phyloP scores from a whole-genome alignment of 2,888 invertebrate genomes.

The Epiblema foenella region DNA sequence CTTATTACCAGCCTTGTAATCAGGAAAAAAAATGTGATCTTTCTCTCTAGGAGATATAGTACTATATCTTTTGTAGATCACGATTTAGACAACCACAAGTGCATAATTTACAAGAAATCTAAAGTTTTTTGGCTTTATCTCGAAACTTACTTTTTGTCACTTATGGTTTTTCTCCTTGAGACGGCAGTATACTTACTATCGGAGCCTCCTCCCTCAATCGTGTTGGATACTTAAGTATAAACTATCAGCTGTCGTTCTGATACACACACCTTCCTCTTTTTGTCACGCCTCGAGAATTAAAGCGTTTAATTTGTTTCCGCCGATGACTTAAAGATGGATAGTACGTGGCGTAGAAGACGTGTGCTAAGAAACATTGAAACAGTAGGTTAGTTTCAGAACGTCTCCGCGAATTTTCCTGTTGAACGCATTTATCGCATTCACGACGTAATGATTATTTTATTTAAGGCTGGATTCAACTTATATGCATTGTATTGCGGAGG shows the following conservation, averaged over 20 bases:
- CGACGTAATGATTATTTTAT: neutral
- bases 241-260: slow-evolving; percentile 46
- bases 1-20: no score
- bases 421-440: neutral
- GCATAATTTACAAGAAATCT: no score
- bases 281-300: slow-evolving; percentile 82
- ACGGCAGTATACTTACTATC: no score
- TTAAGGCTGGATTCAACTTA: no score
- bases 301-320: slow-evolving; percentile 82
- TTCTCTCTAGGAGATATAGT: no score
- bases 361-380: neutral
- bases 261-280: slow-evolving; percentile 67
- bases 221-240: slow-evolving; percentile 9
- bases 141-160: no score
- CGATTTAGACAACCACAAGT: no score
- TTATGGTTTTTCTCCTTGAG: no score
- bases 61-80: no score
- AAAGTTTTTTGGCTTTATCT: no score
- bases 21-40: no score
- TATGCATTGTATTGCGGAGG: no score
- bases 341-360: slow-evolving; percentile 41
- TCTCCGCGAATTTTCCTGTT: neutral
- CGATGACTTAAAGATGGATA: slow-evolving; percentile 71
- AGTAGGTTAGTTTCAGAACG: neutral
- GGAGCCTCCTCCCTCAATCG: slow-evolving; percentile 9